Percentiles rank a stretch among this genome's conserved stretches.
Conservation (phyloP, 2,888 invertebrate species). For the Acleris cristana region DNA sequence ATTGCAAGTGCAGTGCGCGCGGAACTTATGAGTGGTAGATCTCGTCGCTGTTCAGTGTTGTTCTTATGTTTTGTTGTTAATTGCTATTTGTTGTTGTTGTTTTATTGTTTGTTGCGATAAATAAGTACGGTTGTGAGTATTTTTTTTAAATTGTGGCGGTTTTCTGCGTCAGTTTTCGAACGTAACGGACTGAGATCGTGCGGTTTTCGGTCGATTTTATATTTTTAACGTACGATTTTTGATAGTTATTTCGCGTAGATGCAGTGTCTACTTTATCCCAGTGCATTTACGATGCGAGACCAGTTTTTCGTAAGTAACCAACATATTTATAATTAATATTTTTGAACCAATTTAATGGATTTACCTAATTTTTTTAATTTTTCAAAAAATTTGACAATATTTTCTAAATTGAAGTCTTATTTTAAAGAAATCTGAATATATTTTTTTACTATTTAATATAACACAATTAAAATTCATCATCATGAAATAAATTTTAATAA, state of each 20-base stretch:
- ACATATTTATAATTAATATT: constrained; percentile 2
- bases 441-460: no score
- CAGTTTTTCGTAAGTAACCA: constrained; percentile 37
- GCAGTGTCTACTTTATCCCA: constrained; percentile 37
- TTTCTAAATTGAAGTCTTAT: no score
- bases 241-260: constrained; percentile 30
- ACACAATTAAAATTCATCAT: no score
- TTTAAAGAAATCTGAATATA: no score
- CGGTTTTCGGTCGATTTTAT: constrained; percentile 9
- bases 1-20: constrained; percentile 67
- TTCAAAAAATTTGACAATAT: not conserved
- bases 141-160: constrained; percentile 46
- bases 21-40: constrained; percentile 77
- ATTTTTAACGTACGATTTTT: constrained; percentile 21
- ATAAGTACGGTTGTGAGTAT: constrained; percentile 56
- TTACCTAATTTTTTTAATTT: not conserved
- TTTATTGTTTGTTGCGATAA: constrained; percentile 52
- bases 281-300: constrained; percentile 37
- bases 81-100: constrained; percentile 54
- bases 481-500: no score
- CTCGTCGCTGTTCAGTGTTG: constrained; percentile 76
- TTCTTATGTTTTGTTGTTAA: constrained; percentile 48
- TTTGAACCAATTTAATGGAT: not conserved
- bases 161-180: constrained; percentile 41
- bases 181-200: constrained; percentile 26